Conservation (phyloP, 2,888 invertebrate species). For the Andrena camellia region DNA sequence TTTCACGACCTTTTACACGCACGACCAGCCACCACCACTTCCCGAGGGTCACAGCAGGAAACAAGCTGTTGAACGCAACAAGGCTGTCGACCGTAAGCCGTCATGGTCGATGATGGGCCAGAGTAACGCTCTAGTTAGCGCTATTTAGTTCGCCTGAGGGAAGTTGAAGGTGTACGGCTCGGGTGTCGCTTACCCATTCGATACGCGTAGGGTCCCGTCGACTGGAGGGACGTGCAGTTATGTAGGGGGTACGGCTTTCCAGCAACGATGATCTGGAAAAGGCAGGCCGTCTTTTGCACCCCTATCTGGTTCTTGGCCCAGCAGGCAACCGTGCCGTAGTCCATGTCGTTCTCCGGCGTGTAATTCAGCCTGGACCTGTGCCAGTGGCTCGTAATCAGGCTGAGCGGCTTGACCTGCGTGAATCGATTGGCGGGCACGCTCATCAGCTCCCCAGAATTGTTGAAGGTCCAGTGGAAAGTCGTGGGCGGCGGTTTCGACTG, state of each 20-base stretch:
- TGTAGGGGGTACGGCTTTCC: constrained; percentile 95
- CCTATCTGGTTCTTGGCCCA: constrained; percentile 94
- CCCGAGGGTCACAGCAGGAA: constrained; percentile 46
- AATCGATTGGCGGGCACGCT: constrained; percentile 90
- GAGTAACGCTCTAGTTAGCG: constrained; percentile 60
- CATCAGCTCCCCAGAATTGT: constrained; percentile 94
- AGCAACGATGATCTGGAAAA: constrained; percentile 94
- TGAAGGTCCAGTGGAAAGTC: constrained; percentile 96
- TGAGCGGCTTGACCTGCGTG: constrained; percentile 81
- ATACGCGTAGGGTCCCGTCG: constrained; percentile 81
- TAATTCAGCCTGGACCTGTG: constrained; percentile 92
- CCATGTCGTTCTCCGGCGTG: constrained; percentile 94
- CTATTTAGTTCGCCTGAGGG: constrained; percentile 36
- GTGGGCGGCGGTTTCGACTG: constrained; percentile 94
- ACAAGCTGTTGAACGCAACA: constrained; percentile 64
- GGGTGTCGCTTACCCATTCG: constrained; percentile 78
- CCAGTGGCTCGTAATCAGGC: constrained; percentile 85
- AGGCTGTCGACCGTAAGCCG: constrained; percentile 47
- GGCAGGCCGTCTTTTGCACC: constrained; percentile 92
- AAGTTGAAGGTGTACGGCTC: not conserved
- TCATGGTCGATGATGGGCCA: constrained; percentile 37
- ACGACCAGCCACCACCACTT: constrained; percentile 38
- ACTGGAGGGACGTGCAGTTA: constrained; percentile 91
- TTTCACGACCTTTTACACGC: constrained; percentile 69
- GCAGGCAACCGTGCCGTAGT: constrained; percentile 95